phyloP scores from a whole-genome alignment of 1,140 invertebrate genomes.

The Hycleus phaleratus region DNA sequence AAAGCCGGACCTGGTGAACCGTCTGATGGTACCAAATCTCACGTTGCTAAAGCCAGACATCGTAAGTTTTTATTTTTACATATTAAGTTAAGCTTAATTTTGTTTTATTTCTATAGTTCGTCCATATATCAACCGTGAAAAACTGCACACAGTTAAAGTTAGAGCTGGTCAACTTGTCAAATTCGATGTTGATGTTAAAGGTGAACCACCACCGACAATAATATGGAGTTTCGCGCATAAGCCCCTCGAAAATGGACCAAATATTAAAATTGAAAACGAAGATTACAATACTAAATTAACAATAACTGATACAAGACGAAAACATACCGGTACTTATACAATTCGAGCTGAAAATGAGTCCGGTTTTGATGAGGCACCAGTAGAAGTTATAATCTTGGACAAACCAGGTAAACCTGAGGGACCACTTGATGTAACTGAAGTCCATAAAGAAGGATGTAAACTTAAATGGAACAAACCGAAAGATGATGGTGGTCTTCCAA shows the following conservation, averaged over 20 bases:
- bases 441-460: constrained; percentile 93
- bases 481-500: constrained; percentile 89
- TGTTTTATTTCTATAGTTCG: constrained; percentile 56
- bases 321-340: constrained; percentile 84
- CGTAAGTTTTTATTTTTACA: constrained; percentile 51
- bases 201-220: constrained; percentile 88
- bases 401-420: constrained; percentile 92
- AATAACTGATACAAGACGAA: constrained; percentile 70
- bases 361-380: constrained; percentile 87
- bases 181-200: constrained; percentile 88
- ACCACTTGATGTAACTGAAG: constrained; percentile 83
- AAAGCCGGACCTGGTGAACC: constrained; percentile 89
- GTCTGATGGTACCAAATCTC: constrained; percentile 79
- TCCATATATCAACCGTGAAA: constrained; percentile 85
- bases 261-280: constrained; percentile 77
- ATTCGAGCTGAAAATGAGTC: constrained; percentile 87
- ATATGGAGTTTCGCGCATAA: constrained; percentile 75
- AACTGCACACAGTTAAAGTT: constrained; percentile 80
- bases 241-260: constrained; percentile 42
- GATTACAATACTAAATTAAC: constrained; percentile 87
- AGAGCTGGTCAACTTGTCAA: constrained; percentile 86
- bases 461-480: constrained; percentile 92
- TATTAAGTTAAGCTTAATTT: background rate
- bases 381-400: constrained; percentile 90
- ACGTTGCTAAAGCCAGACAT: constrained; percentile 82